A percentile compares a stretch with the other conserved stretches of the same genome.
phyloP scores from a whole-genome alignment of 2,888 invertebrate species.

The Caenorhabditis wallacei region DNA sequence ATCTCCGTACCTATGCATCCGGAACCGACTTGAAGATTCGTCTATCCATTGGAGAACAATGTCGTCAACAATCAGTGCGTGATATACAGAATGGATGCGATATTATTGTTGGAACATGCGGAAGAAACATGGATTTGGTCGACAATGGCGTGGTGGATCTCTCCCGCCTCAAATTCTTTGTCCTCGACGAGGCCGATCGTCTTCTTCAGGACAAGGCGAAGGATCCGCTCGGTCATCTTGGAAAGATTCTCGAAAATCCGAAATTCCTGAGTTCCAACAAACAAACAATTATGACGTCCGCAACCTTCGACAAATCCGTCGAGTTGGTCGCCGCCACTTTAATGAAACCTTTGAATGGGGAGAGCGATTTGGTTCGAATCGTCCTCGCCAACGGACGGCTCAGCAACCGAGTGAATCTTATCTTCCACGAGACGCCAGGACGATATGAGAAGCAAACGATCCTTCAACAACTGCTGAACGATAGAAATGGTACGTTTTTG shows the following conservation, averaged over 20 bases:
- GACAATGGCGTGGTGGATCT: constrained; percentile 35
- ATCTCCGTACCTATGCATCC: constrained; percentile 21
- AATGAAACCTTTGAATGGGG: constrained; percentile 36
- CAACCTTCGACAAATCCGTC: constrained; percentile 69
- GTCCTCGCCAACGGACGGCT: constrained; percentile 40
- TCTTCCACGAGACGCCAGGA: constrained; percentile 30
- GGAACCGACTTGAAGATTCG: constrained; percentile 61
- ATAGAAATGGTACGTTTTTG: constrained; percentile 1
- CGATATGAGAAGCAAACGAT: constrained; percentile 40
- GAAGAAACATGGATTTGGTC: constrained; percentile 88
- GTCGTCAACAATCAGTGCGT: not conserved
- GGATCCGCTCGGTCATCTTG: constrained; percentile 58
- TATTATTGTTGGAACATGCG: constrained; percentile 89
- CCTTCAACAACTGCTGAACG: constrained; percentile 36
- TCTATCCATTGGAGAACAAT: constrained; percentile 71
- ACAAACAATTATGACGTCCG: constrained; percentile 74
- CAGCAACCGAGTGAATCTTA: constrained; percentile 46
- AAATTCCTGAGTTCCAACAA: not conserved
- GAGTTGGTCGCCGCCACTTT: constrained; percentile 47
- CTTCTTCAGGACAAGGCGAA: constrained; percentile 88
- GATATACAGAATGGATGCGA: constrained; percentile 86
- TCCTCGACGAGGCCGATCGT: constrained; percentile 90
- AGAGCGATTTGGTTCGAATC: constrained; percentile 36
- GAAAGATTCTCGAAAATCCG: constrained; percentile 18
- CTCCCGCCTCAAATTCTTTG: constrained; percentile 86